Evolutionary conservation across 1,140 invertebrate species (phyloP), one percentile per base, ranked within the genome.

Genomic region (Microplitis demolitor): DNA sequence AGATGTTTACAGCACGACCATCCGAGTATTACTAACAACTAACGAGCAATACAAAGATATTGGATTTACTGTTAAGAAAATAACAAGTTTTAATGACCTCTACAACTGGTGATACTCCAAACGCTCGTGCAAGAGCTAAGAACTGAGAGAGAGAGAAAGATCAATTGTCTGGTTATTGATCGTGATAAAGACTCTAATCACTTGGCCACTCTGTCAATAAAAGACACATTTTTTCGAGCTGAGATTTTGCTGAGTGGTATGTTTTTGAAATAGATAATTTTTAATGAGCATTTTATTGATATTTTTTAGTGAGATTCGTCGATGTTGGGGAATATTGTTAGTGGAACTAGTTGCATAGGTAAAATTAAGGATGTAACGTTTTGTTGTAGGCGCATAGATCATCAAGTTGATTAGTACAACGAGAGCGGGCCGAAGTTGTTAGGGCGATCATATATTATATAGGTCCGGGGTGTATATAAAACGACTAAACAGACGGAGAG

Each of bases 321-420:
- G 6, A 54, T n/a, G 1, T 11, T 4, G 16, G n/a, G 16, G n/a
- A 13, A 13, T 24, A n/a, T 13, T 54, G 13, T 14, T 13, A 54
- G 9, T n/a, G 13, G 9, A n/a, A 14, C 11, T 24, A n/a, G 37
- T 33, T 60, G 50, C 14, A 66, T 71, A 66, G 69, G 37, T 71
- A 71, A 78, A 76, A 78, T 79, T 78, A 81, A 81, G 79, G 78
- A 82, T 82, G 76, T 77, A 79, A 74, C 75, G 69, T 78, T 83
- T 81, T 50, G 79, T 80, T 82, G 77, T 78, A 81, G 77, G 75
- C 76, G 77, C 79, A 82, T 83, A 83, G 79, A 83, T 84, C 78
- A 82, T 74, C 72, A 80, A 82, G 81, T 83, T 79, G 70, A 72
- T 72, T 66, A 71, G 76, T 74, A 70, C 81, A 83, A 83, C 77